phyloP scores from a whole-genome alignment of 1,140 invertebrate species.

The Antheraea mylitta region DNA sequence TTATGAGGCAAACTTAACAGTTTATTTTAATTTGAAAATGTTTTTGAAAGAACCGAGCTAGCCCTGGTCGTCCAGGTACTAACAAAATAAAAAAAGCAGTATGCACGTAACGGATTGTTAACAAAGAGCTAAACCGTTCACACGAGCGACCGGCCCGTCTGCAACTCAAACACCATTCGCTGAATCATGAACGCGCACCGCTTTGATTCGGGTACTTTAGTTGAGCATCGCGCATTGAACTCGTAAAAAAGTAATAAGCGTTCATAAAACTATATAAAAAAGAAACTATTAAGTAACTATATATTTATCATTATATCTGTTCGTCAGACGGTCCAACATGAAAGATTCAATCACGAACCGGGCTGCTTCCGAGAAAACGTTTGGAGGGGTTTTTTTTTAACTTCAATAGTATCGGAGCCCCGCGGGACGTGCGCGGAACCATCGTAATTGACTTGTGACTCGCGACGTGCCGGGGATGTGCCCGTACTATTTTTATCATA shows the following conservation, averaged over 20 bases:
- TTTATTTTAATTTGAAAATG: no score
- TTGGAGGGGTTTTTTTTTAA: conserved; percentile 31
- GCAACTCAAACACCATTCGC: background rate
- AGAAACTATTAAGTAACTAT: conserved; percentile 40
- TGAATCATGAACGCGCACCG: background rate
- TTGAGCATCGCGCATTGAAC: conserved; percentile 15
- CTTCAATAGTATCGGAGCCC: conserved; percentile 49
- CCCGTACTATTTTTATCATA: background rate
- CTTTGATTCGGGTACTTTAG: conserved; percentile 5
- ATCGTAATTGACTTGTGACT: conserved; percentile 12
- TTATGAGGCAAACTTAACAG: no score
- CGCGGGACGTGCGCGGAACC: conserved; percentile 21
- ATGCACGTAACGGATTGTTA: background rate
- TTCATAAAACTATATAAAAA: conserved; percentile 40
- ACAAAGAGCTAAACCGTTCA: background rate
- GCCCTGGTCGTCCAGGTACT: no score
- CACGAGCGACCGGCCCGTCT: background rate
- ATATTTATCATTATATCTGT: conserved; percentile 41
- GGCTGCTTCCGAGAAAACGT: conserved; percentile 33
- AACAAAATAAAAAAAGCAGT: background rate
- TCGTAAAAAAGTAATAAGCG: conserved; percentile 42
- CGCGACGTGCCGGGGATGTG: background rate
- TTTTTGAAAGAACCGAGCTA: no score
- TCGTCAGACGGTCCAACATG: conserved; percentile 45
- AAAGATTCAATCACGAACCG: conserved; percentile 64